A percentile compares a stretch with the other conserved stretches of the same genome.
These are phyloP conservation scores for Labrus mixtus DNA, from an alignment of 2,113 vertebrate species.

Conservation along the genomic window DNA sequence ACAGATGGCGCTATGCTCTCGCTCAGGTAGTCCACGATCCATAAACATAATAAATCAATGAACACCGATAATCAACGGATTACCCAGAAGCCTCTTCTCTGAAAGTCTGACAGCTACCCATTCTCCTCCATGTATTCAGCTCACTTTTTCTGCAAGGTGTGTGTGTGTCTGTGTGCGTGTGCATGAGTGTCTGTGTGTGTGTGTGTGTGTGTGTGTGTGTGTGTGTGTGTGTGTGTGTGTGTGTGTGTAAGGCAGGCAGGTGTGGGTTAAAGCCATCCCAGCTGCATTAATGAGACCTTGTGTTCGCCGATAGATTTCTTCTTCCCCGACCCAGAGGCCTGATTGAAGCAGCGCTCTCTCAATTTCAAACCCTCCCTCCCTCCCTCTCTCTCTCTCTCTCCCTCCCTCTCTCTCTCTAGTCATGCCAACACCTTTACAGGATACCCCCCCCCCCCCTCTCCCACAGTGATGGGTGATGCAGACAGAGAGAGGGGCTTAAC, in stretches of 20 bases:
- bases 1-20: too few species aligned
- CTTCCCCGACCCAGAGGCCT: constrained; percentile 66
- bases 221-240: constrained; percentile 20
- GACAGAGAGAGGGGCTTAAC: constrained; percentile 80
- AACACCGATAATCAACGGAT: too few species aligned
- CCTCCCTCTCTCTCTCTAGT: constrained; percentile 11
- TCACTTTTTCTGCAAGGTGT: constrained; percentile 34
- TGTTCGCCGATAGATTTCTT: constrained; percentile 72
- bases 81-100: constrained; percentile 34
- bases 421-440: constrained; percentile 51
- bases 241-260: constrained; percentile 6
- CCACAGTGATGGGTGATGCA: constrained; percentile 78
- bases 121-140: constrained; percentile 22
- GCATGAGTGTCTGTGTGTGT: too few species aligned
- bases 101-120: constrained; percentile 26
- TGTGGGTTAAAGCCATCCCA: constrained; percentile 71
- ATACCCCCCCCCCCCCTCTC: constrained; percentile 35
- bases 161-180: background rate
- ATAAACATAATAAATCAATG: too few species aligned
- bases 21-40: too few species aligned
- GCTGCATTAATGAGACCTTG: constrained; percentile 71
- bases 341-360: constrained; percentile 78
- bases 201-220: background rate
- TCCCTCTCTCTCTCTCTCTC: constrained; percentile 7
- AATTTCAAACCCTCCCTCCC: constrained; percentile 49